phyloP scores from a whole-genome alignment of 2,888 invertebrate species.

The Zootermopsis nevadensis region DNA sequence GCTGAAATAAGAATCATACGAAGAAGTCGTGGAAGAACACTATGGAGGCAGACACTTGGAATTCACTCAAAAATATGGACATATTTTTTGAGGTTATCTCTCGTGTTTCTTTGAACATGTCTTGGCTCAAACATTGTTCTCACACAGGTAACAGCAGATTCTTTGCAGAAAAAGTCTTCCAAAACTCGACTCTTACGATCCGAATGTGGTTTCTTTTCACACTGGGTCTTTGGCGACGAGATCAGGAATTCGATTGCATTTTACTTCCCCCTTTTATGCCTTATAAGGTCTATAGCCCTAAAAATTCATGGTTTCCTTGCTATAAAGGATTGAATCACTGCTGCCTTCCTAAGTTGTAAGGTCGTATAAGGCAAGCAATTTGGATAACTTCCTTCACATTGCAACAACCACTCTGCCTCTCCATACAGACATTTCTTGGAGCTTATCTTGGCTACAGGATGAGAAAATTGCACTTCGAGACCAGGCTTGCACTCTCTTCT shows the following conservation, averaged over 20 bases:
- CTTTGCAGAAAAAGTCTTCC: slow-evolving; percentile 16
- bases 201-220: slow-evolving; percentile 11
- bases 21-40: no score
- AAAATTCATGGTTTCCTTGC: slow-evolving; percentile 35
- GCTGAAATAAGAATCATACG: no score
- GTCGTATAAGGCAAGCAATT: slow-evolving; percentile 32
- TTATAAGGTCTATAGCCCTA: slow-evolving; percentile 38
- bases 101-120: not conserved
- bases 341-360: slow-evolving; percentile 17
- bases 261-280: slow-evolving; percentile 5
- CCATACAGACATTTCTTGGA: slow-evolving; percentile 12
- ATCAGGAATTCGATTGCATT: slow-evolving; percentile 30
- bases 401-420: not conserved
- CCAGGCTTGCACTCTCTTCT: slow-evolving; percentile 20
- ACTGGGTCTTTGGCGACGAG: not conserved
- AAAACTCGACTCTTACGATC: not conserved
- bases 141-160: not conserved
- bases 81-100: not conserved
- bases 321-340: slow-evolving; percentile 28
- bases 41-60: no score
- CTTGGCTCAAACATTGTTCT: not conserved
- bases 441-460: slow-evolving; percentile 38
- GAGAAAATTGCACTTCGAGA: slow-evolving; percentile 31
- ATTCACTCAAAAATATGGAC: not conserved
- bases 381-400: slow-evolving; percentile 27